A percentile compares a stretch with the other conserved stretches of the same genome.
phyloP scores from a whole-genome alignment of 2,113 vertebrate species.

The Pomatorhinus ruficollis region DNA sequence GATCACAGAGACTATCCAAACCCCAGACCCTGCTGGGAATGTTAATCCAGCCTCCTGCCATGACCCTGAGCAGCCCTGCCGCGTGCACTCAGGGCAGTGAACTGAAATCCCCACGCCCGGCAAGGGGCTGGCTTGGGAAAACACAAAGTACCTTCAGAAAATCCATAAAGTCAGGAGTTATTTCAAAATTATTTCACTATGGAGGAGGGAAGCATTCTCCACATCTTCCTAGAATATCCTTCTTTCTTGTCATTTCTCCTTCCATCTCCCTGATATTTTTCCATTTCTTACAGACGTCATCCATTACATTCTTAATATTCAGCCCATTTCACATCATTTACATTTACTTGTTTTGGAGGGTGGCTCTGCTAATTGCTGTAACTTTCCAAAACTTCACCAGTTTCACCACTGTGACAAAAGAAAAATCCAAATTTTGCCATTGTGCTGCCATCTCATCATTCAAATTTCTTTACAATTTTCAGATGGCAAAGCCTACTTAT shows the following conservation, averaged over 20 bases:
- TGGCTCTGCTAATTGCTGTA: background rate
- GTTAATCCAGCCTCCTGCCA: background rate
- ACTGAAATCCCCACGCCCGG: background rate
- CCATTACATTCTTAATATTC: background rate
- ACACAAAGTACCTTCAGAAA: background rate
- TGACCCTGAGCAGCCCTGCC: background rate
- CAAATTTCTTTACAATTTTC: background rate
- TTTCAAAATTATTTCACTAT: background rate
- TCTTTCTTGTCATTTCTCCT: background rate
- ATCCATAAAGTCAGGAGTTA: fast-evolving
- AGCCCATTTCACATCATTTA: background rate
- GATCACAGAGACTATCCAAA: background rate
- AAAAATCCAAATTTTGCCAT: background rate
- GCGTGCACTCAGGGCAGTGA: fast-evolving
- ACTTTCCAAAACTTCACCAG: background rate
- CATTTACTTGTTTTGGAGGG: background rate
- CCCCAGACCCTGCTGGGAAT: background rate
- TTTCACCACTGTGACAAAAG: background rate
- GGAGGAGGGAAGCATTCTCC: background rate
- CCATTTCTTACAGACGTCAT: background rate
- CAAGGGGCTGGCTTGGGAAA: background rate
- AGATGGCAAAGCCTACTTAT: background rate
- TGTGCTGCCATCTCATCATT: background rate
- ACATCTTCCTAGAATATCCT: background rate
- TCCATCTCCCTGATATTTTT: background rate